Evolutionary conservation across 2,113 vertebrate species (phyloP).

Genomic region (Xyrauchen texanus): DNA sequence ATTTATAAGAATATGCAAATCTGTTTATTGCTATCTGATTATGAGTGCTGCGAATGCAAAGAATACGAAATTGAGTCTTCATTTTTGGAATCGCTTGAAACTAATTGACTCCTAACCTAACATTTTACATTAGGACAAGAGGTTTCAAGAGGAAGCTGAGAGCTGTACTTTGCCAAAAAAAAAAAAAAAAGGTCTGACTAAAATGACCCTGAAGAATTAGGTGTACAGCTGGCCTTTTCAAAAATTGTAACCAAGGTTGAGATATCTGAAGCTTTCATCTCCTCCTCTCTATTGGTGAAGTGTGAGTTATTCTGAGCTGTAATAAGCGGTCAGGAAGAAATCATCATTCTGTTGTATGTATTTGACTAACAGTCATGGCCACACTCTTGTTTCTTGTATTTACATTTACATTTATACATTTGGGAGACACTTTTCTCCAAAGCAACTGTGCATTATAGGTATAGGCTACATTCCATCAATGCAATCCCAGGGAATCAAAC

Average conservation of each 20-base stretch:
- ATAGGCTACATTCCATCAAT: too few relatives aligned
- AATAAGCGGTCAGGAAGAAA: not conserved
- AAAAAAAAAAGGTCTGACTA: not conserved
- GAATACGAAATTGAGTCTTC: not conserved
- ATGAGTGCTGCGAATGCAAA: not conserved
- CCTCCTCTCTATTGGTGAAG: not conserved
- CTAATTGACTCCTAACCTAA: not conserved
- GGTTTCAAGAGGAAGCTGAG: conserved; percentile 25
- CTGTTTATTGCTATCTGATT: not conserved
- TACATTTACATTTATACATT: too few relatives aligned
- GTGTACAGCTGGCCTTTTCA: not conserved
- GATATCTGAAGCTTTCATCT: not conserved
- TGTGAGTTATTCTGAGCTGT: not conserved
- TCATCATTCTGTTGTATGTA: too few relatives aligned
- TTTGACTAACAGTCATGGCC: too few relatives aligned
- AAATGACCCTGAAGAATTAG: not conserved
- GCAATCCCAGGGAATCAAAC: too few relatives aligned
- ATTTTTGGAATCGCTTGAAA: not conserved
- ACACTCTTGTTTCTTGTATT: too few relatives aligned
- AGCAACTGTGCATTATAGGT: too few relatives aligned
- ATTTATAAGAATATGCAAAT: conserved; percentile 13
- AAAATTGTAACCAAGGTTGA: not conserved
- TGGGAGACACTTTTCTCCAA: too few relatives aligned
- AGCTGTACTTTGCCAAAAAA: not conserved
- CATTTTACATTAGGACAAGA: conserved; percentile 16